Conservation (phyloP, 2,113 vertebrate species). For the Tupaia tana region DNA sequence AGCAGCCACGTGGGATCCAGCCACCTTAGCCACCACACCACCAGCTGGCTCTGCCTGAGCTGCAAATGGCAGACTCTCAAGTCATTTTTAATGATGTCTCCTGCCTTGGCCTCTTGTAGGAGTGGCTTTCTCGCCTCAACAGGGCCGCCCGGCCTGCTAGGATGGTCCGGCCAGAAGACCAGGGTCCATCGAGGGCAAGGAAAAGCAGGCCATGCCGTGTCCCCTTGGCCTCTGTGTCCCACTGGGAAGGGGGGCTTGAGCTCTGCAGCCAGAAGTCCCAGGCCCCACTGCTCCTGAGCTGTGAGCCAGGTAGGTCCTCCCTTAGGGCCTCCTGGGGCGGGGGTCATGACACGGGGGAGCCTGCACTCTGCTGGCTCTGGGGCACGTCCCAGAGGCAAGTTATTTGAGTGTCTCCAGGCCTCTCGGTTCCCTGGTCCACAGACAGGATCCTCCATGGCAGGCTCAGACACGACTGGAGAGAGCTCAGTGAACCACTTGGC, state of each 20-base stretch:
- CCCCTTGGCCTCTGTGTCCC: rapidly evolving
- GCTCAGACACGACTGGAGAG: neutral
- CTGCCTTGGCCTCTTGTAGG: rapidly evolving
- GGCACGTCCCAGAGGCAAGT: neutral
- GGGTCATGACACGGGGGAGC: no score
- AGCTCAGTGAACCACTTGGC: no score
- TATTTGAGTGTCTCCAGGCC: neutral
- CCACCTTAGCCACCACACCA: neutral
- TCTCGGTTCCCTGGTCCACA: neutral
- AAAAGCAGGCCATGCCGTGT: neutral
- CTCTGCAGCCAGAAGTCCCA: neutral
- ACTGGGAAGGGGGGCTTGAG: rapidly evolving
- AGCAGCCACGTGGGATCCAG: no score
- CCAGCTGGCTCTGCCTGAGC: slow-evolving; percentile 12
- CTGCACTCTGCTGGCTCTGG: no score
- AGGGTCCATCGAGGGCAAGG: neutral
- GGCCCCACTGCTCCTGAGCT: neutral
- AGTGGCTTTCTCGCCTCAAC: neutral
- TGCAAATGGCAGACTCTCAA: neutral
- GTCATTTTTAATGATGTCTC: neutral
- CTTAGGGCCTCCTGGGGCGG: no score
- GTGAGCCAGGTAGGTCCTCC: no score
- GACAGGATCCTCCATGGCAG: neutral
- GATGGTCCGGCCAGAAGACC: neutral
- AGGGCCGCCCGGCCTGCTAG: neutral